Evolutionary conservation across 2,888 invertebrate species (phyloP).

Genomic region (Ochropleura plecta): DNA sequence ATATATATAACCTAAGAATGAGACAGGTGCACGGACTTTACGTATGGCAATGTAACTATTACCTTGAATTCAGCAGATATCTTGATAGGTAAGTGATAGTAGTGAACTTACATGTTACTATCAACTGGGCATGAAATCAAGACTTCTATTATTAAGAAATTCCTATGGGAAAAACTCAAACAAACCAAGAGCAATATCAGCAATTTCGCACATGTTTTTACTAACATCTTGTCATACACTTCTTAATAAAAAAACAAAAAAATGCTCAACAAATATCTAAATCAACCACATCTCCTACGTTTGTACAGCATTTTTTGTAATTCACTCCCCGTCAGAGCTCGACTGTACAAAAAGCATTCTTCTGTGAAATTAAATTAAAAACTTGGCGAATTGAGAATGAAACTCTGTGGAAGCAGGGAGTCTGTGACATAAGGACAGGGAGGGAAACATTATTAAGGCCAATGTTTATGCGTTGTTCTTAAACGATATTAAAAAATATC

Average conservation of each 20-base stretch:
- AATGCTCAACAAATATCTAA: constrained; percentile 1
- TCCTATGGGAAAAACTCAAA: background rate
- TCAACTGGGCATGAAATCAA: background rate
- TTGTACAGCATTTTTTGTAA: constrained; percentile 44
- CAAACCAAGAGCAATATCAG: background rate
- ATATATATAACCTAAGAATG: background rate
- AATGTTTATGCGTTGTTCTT: constrained; percentile 11
- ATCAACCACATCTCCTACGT: constrained; percentile 23
- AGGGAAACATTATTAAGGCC: constrained; percentile 29
- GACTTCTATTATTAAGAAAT: background rate
- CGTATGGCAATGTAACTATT: background rate
- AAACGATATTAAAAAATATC: constrained; percentile 17
- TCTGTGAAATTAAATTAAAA: constrained; percentile 59
- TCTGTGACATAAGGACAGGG: constrained; percentile 8
- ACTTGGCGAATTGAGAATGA: constrained; percentile 23
- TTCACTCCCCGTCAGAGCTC: constrained; percentile 32
- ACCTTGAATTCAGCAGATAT: too few species aligned
- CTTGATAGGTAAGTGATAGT: background rate
- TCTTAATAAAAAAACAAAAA: constrained; percentile 1
- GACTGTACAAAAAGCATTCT: constrained; percentile 46
- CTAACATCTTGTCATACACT: background rate
- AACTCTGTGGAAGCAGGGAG: background rate
- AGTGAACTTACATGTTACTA: background rate
- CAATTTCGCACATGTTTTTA: background rate
- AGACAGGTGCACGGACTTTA: background rate